Base-by-base conservation (phyloP, 2,113 vertebrate genomes). In the Mesembrinibis cayennensis region DNA sequence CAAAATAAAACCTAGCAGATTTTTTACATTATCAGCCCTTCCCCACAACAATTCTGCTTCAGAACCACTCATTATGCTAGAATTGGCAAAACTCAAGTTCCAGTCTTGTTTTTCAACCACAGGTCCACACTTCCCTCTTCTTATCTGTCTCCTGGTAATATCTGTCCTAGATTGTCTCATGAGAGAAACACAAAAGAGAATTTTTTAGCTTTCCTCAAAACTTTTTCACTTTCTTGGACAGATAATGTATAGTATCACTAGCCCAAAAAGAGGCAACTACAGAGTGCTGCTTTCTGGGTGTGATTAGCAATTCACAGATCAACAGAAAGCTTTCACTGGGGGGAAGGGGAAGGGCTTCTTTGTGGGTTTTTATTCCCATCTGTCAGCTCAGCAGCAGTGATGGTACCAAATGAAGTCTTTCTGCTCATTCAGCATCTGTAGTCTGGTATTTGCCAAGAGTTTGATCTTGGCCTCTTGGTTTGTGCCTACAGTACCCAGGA, bases 231-330 rank as follows among this genome's bases (percentile, higher is more conserved):
- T 66, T 44, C 17, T 32, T 9, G 25, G 45, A 27, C 52, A 83
- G 32, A 42, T 32, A 72, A 61, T 0, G 2, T 8, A 13, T 1
- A 11, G 7, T 21, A 59, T 9, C 38, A 14, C 26, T 4, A 69
- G 11, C 36, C 30, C 34, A 16, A 58, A 45, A 40, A 22, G 20
- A 63, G 40, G 8, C 63, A 67, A 30, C 13, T 63, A 58, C 5
- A 15, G 19, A 45, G n/a, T 4, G 3, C 17, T 62, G 26, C 32
- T 47, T 38, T 70, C 78, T 78, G 67, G 12, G 4, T 36, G 45
- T 9, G 16, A 67, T 53, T 53, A 80, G 16, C n/a, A 38, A 63
- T 67, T 67, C 5, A 1, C 25, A 63, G 26, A 50, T 3, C 44
- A 45, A 29, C 65, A 93, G 50, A 55, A 77, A 77, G 20, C 45